These are phyloP conservation scores for Saccostrea glomerata DNA, from an alignment of 1,140 invertebrate genomes.

Conservation along the genomic window DNA sequence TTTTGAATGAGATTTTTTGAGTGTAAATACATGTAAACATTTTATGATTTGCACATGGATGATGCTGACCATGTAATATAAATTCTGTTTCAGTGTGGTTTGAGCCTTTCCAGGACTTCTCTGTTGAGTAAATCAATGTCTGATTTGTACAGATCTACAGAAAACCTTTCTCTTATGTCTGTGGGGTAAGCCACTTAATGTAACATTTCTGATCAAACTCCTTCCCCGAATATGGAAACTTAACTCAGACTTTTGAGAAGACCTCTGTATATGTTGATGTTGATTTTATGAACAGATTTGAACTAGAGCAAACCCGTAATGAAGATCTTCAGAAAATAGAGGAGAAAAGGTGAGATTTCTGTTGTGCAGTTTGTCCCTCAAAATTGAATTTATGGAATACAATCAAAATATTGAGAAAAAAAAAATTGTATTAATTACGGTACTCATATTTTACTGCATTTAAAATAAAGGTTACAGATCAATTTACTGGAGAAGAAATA, in stretches of 20 bases:
- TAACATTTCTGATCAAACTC: no score
- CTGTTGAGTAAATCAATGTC: constrained; percentile 90
- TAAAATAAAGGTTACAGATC: constrained; percentile 67
- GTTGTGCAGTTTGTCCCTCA: background rate
- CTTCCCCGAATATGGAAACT: no score
- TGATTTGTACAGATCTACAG: constrained; percentile 85
- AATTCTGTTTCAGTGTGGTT: constrained; percentile 77
- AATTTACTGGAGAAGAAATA: constrained; percentile 72
- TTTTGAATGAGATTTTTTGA: no score
- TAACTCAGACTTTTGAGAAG: no score
- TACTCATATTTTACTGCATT: background rate
- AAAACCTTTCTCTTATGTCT: constrained; percentile 65
- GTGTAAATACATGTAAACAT: no score
- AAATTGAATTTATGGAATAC: no score
- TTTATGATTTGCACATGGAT: no score
- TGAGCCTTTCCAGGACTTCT: constrained; percentile 89
- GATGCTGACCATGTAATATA: no score
- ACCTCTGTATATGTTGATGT: no score
- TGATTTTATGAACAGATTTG: constrained; percentile 58
- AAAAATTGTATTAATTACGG: background rate
- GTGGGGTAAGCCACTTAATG: constrained; percentile 56
- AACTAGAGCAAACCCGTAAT: constrained; percentile 65
- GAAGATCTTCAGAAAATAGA: constrained; percentile 69
- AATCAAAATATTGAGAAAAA: no score
- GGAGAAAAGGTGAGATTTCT: constrained; percentile 62